These are phyloP conservation scores for Odontophorus gujanensis DNA, from an alignment of 2,113 vertebrate species.

Conservation along the genomic window DNA sequence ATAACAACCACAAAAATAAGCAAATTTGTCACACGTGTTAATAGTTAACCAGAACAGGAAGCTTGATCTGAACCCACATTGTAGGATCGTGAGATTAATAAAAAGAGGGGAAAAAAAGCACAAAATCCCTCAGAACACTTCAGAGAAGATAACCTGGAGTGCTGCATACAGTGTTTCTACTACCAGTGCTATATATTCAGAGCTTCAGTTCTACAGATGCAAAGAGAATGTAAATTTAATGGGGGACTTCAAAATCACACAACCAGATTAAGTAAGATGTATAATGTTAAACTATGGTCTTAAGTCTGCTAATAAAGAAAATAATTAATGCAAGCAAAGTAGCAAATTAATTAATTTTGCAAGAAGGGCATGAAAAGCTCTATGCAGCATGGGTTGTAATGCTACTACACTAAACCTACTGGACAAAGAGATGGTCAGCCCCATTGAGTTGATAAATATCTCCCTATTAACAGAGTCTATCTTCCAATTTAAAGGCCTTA, in stretches of 20 bases:
- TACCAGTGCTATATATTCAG: accelerated
- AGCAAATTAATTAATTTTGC: slow-evolving; percentile 37
- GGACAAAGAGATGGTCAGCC: background rate
- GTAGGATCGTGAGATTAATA: background rate
- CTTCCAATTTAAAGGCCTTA: background rate
- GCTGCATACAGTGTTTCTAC: background rate
- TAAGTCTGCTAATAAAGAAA: slow-evolving; percentile 38
- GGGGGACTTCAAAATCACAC: background rate
- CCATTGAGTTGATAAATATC: background rate
- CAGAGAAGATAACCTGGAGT: background rate
- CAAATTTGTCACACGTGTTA: background rate
- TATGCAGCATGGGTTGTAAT: slow-evolving; percentile 9
- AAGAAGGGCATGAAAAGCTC: slow-evolving; percentile 49
- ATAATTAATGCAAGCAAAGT: slow-evolving; percentile 32
- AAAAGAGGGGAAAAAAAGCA: background rate
- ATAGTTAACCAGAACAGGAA: background rate
- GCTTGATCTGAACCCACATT: background rate
- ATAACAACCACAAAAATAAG: background rate
- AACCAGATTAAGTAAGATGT: background rate
- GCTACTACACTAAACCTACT: background rate
- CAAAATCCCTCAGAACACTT: background rate
- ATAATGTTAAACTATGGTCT: background rate
- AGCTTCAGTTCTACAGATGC: background rate
- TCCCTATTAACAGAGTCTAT: background rate
- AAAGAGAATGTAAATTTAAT: background rate